Base-by-base conservation (phyloP, 2,113 vertebrate genomes). In the Oncorhynchus clarkii region DNA sequence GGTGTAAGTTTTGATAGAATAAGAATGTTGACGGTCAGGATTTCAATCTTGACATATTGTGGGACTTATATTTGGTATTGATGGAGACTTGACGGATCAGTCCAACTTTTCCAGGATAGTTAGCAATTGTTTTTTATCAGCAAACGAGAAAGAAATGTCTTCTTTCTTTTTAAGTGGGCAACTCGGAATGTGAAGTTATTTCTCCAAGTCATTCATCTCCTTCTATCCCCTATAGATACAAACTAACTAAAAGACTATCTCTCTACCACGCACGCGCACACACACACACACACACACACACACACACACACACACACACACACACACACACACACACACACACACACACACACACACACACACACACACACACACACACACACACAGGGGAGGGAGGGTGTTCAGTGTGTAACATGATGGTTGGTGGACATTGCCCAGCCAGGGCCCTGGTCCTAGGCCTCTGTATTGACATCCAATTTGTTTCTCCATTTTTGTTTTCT, bases 391-490 rank as follows among this genome's bases (percentile, higher is more conserved):
- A 1, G 31, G 5, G 31, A 5, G 8, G 39, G 39, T 45, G 39
- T 45, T 62, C 59, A 62, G 18, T 62, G 59, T 22, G 5, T 31
- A 45, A 48, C 75, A 71, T 51, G 74, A 70, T 49, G 64, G 73
- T 74, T 49, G 64, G 73, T 74, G 68, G 78, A 78, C 73, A 72
- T 67, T 57, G 70, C 18, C 48, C 76, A 62, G 77, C 68, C 68
- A 18, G 83, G 81, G 77, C 49, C 70, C 64, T 78, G 76, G 64
- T 79, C 79, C 45, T 26, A 54, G 75, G 65, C 74, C 85, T 73
- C 31, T 76, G 60, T 83, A 84, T 86, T 85, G 87, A 85, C 85
- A 85, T 84, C 71, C 81, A 87, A 80, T 88, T 88, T 85, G 85
- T 85, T 54, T 34, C 31, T 34, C 31, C 31, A 34, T 34, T 34